These are phyloP conservation scores for Epinephelus awoara DNA, from an alignment of 2,797 vertebrate species.

Conservation along the genomic window DNA sequence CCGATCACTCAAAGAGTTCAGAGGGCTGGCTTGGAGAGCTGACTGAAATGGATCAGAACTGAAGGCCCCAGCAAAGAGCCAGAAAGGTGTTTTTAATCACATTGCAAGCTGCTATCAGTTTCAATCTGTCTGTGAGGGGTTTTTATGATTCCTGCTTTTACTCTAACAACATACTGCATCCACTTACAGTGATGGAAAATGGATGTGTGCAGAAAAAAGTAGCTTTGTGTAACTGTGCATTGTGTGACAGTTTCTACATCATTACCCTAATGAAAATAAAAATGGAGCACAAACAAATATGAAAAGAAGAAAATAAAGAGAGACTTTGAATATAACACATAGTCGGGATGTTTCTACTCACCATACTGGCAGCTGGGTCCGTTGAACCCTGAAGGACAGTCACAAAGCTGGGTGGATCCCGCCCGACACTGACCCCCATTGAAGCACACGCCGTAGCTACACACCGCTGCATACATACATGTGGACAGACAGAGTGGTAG, in stretches of 20 bases:
- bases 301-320: background rate
- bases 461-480: constrained; percentile 80
- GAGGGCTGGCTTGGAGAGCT: constrained; percentile 4
- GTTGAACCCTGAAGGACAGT: constrained; percentile 89
- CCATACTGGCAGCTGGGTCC: constrained; percentile 92
- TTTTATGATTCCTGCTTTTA: constrained; percentile 27
- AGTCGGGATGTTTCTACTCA: constrained; percentile 74
- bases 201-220: background rate
- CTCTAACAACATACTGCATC: background rate
- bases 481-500: constrained; percentile 42
- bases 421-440: constrained; percentile 87
- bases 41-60: constrained; percentile 24
- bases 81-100: constrained; percentile 45
- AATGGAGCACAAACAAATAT: background rate
- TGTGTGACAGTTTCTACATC: constrained; percentile 6
- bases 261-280: background rate
- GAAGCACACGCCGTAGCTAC: constrained; percentile 86
- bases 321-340: background rate
- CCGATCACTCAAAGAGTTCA: constrained; percentile 42
- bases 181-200: background rate
- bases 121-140: constrained; percentile 8
- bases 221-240: background rate
- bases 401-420: constrained; percentile 86
- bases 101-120: constrained; percentile 31
- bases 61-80: constrained; percentile 20